phyloP scores from a whole-genome alignment of 2,888 invertebrate species.

The Ametastegia equiseti region DNA sequence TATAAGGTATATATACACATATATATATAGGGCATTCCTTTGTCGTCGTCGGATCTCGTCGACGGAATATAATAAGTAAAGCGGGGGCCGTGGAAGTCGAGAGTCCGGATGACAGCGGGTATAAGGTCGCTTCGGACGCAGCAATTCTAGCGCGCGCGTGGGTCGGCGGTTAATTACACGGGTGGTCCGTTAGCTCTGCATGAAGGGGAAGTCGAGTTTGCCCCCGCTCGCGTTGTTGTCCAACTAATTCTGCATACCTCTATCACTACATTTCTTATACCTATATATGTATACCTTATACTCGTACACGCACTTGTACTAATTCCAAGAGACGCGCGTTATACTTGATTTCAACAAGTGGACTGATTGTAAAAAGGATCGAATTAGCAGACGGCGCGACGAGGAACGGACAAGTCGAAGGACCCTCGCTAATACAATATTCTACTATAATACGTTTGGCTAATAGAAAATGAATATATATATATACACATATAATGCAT shows the following conservation, averaged over 20 bases:
- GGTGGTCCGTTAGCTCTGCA: constrained; percentile 31
- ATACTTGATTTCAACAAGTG: constrained; percentile 1
- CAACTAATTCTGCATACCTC: not conserved
- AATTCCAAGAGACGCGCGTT: not conserved
- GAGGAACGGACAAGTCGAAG: constrained; percentile 5
- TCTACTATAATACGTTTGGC: not conserved
- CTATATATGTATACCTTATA: not conserved
- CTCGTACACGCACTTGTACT: not conserved
- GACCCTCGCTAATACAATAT: too few relatives aligned
- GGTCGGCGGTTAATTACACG: constrained; percentile 45
- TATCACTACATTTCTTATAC: not conserved
- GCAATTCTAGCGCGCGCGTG: too few relatives aligned
- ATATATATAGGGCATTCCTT: constrained; percentile 21
- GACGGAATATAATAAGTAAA: not conserved
- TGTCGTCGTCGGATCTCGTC: not conserved
- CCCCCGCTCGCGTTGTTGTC: constrained; percentile 23
- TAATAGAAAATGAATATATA: constrained; percentile 26
- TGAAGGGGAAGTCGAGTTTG: constrained; percentile 22
- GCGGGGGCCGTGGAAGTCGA: not conserved
- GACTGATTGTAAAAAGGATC: constrained; percentile 6
- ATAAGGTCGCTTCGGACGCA: not conserved
- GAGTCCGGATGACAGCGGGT: constrained; percentile 36
- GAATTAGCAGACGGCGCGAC: constrained; percentile 12
- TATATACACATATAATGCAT: too few relatives aligned
- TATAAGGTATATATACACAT: too few relatives aligned